Base-by-base conservation (phyloP, 2,888 invertebrate species). In the Cerceris ruficornis region DNA sequence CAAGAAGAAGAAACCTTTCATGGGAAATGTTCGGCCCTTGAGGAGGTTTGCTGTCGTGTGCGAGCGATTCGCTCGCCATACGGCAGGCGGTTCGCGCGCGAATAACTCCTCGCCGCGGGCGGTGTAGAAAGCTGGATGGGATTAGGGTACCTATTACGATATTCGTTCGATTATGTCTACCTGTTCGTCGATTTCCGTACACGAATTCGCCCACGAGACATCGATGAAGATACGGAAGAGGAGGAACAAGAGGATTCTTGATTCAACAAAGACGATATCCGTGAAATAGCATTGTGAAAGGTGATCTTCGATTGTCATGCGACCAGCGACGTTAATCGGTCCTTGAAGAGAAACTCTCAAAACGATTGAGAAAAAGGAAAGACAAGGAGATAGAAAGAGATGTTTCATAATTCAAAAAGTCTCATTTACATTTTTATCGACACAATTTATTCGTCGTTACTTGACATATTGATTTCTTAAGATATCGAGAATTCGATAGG, bases 81-180 rank as follows among this genome's bases (percentile, higher is more conserved):
- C 62, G 46, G 54, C 70, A 52, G 46, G 54, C 73, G 69, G 49
- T 46, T 13, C 65, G 55, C 65, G 69, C 54, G 66, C 54, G 57
- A 59, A 54, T 52, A 54, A 66, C 55, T 70, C 75, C 13, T 70
- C 74, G 87, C 87, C 83, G 68, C 79, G 69, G 85, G 87, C 87
- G 67, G 59, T 79, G 77, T 87, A 87, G 87, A 87, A 87, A 87
- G 87, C 80, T 77, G 64, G 75, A 77, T 78, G 71, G 79, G 83
- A 83, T 83, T 85, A 79, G 77, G 83, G 79, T 85, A 85, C 79
- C 81, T 77, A 79, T 84, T 85, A 79, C 83, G 86, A 85, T 83
- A 85, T 85, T 75, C 83, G 60, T 60, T 43, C 74, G 79, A 81
- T 77, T 78, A 61, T 75, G 75, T 85, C 71, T 79, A 77, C 77